Base-by-base conservation (phyloP, 2,888 invertebrate genomes). In the Phytoseiulus persimilis region DNA sequence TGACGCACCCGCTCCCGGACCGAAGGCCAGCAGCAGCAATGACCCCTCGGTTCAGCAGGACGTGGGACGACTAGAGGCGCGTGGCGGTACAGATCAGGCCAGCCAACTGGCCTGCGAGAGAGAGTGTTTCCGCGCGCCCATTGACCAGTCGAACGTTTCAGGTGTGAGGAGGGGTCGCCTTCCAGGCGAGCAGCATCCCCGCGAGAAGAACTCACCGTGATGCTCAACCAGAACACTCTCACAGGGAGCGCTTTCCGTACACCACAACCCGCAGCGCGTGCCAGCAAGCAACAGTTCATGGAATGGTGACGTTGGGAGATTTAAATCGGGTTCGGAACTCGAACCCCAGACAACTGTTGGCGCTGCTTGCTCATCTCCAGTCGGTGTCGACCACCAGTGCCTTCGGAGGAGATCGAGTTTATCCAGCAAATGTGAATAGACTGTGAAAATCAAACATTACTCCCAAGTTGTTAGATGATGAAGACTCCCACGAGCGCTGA, bases 181-280 rank as follows among this genome's bases (percentile, higher is more conserved):
- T 23, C 65, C 23, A 65, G 65, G 18, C 65, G 18, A 23, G 65
- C 65, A 28, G 18, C 65, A 23, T 87, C 87, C n/a, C 87, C 87
- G 28, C 87, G 45, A 87, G 87, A 87, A 45, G 87, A 87, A 33
- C 87, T 87, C 32, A 87, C 87, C 87, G 87, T 87, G 28, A 87
- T 87, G 87, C 87, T 87, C 87, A 87, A 87, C 87, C 87, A 87
- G 32, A 87, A 87, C 23, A 87, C 87, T 0, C 39, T 87, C 6
- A 87, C 87, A 2, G 87, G 87, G 28, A 87, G 87, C 39, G 87
- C 87, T 45, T 87, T 87, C 87, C 32, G 45, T 28, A 87, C 87
- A 33, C 87, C 87, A n/a, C 87, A 87, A 31, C 87, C 87, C 39
- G 33, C 87, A 2, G 87, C 87, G 87, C 87, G 87, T 23, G 23